Evolutionary conservation across 2,888 invertebrate genomes (phyloP).

Genomic region (Nysson spinosus): DNA sequence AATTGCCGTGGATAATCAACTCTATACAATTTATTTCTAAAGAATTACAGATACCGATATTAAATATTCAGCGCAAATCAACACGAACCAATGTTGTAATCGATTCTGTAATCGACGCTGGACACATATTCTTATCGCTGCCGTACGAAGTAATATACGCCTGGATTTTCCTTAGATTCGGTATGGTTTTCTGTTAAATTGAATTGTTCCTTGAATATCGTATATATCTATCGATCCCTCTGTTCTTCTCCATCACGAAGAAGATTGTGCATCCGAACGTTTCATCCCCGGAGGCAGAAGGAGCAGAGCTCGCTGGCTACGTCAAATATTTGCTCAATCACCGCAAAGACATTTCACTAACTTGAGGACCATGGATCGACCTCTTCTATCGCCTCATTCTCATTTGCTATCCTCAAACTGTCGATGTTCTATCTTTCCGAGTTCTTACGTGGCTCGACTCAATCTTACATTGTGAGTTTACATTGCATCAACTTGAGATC

Average conservation of each 20-base stretch:
- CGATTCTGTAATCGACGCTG: too few species aligned
- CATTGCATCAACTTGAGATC: too few species aligned
- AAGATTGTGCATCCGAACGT: constrained; percentile 41
- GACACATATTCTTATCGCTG: too few species aligned
- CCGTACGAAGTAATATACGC: too few species aligned
- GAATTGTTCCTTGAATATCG: constrained; percentile 35
- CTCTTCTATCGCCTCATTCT: constrained; percentile 52
- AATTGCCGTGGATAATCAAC: too few species aligned
- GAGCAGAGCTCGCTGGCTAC: constrained; percentile 65
- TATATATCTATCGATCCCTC: constrained; percentile 40
- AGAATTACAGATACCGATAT: too few species aligned
- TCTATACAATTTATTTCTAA: too few species aligned
- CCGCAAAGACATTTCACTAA: constrained; percentile 75
- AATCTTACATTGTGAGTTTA: too few species aligned
- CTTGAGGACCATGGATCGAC: constrained; percentile 69
- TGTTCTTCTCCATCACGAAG: constrained; percentile 32
- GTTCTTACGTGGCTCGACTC: background rate
- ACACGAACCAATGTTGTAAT: too few species aligned
- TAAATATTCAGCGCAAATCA: too few species aligned
- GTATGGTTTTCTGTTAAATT: too few species aligned
- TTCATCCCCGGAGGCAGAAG: constrained; percentile 53
- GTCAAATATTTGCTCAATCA: constrained; percentile 77
- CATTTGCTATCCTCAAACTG: constrained; percentile 30
- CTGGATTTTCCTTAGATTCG: too few species aligned
- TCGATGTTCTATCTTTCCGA: constrained; percentile 27